These are phyloP conservation scores for Zaprionus vittiger DNA, from an alignment of 1,140 invertebrate genomes.

Conservation along the genomic window DNA sequence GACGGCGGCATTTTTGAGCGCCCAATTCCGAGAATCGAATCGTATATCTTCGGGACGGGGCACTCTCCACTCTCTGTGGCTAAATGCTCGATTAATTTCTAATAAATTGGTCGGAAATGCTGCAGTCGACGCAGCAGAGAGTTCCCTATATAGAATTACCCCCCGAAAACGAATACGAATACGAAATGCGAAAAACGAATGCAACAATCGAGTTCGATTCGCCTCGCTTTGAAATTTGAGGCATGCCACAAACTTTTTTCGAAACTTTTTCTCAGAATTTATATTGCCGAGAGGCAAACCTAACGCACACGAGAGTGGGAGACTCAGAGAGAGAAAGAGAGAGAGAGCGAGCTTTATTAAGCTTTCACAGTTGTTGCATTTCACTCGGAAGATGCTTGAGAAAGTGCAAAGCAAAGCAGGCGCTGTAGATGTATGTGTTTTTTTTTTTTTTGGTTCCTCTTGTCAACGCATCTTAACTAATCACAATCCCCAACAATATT, in stretches of 20 bases:
- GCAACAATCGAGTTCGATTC: slow-evolving; percentile 43
- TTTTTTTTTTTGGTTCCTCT: background rate
- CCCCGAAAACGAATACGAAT: too few species aligned
- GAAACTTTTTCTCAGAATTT: slow-evolving; percentile 34
- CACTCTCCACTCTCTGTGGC: slow-evolving; percentile 25
- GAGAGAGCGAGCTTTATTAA: slow-evolving; percentile 26
- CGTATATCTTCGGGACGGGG: slow-evolving; percentile 71
- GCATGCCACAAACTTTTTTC: slow-evolving; percentile 16
- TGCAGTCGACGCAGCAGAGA: slow-evolving; percentile 50
- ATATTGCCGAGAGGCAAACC: background rate
- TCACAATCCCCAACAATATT: slow-evolving; percentile 52
- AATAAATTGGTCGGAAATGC: slow-evolving; percentile 79
- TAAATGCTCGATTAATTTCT: slow-evolving; percentile 84
- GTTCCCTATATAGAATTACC: slow-evolving; percentile 44
- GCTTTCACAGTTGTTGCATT: slow-evolving; percentile 41
- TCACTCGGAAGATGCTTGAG: slow-evolving; percentile 19
- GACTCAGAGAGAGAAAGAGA: background rate
- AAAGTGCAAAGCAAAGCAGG: slow-evolving; percentile 61
- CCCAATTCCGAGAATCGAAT: slow-evolving; percentile 77
- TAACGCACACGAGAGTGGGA: background rate
- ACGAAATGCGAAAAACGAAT: slow-evolving; percentile 7
- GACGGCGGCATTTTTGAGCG: slow-evolving; percentile 72
- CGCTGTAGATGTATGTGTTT: slow-evolving; percentile 50
- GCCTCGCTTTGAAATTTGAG: slow-evolving; percentile 55
- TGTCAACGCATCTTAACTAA: slow-evolving; percentile 54